These are phyloP conservation scores for Pyralis farinalis DNA, from an alignment of 2,888 invertebrate genomes.

Conservation along the genomic window DNA sequence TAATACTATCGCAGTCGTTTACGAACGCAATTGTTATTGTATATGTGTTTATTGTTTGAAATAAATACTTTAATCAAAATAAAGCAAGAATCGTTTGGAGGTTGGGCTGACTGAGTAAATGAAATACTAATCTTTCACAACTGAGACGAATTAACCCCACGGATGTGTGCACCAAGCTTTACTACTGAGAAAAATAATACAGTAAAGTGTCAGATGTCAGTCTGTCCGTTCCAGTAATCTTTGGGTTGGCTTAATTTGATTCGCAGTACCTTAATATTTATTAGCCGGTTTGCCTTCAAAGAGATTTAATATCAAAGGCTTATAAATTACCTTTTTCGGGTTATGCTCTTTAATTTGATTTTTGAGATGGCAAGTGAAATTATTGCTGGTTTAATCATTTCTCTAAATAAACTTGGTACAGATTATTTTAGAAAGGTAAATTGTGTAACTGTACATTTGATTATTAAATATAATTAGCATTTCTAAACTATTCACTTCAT, in stretches of 20 bases:
- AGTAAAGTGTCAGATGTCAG: constrained; percentile 29
- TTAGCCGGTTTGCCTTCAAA: constrained; percentile 7
- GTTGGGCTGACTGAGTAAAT: too few species aligned
- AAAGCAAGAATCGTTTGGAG: too few species aligned
- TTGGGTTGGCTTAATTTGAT: constrained; percentile 19
- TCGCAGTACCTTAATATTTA: constrained; percentile 24
- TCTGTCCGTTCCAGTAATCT: constrained; percentile 22
- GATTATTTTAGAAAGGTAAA: too few species aligned
- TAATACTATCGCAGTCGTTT: too few species aligned
- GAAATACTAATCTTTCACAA: too few species aligned
- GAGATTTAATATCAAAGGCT: constrained; percentile 8
- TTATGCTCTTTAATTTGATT: constrained; percentile 1
- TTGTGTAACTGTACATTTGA: too few species aligned
- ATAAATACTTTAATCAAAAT: too few species aligned
- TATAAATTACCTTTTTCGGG: not conserved
- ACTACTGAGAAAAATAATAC: constrained; percentile 21
- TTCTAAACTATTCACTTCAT: too few species aligned
- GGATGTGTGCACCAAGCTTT: not conserved
- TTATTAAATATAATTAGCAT: too few species aligned
- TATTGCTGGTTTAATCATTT: not conserved
- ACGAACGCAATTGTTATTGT: too few species aligned
- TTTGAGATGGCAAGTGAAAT: not conserved
- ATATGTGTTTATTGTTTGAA: too few species aligned
- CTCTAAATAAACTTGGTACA: too few species aligned
- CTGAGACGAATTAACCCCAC: not conserved